Percentiles rank a stretch among this genome's conserved stretches.
Evolutionary conservation across 1,140 invertebrate species (phyloP).

Genomic region (Brachionus paranguensis): DNA sequence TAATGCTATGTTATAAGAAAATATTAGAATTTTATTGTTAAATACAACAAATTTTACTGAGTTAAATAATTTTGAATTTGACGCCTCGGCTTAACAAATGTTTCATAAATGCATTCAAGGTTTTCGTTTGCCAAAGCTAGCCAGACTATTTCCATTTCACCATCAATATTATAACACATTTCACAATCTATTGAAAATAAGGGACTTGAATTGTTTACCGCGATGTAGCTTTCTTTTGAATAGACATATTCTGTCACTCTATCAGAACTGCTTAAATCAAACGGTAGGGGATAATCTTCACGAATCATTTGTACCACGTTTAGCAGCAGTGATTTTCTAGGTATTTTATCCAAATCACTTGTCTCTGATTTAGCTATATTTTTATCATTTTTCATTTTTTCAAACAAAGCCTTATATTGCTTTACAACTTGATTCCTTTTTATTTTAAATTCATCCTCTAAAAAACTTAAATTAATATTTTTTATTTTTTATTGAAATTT

Average conservation of each 20-base stretch:
- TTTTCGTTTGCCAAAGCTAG: constrained; percentile 30
- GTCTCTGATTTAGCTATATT: background rate
- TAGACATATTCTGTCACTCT: constrained; percentile 3
- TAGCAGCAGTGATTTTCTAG: background rate
- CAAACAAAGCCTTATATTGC: background rate
- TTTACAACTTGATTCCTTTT: constrained; percentile 24
- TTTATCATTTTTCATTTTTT: constrained; percentile 25
- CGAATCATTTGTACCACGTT: constrained; percentile 34
- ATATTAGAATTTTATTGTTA: background rate
- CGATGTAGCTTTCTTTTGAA: background rate
- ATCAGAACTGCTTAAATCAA: constrained; percentile 4
- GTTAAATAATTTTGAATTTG: constrained; percentile 35
- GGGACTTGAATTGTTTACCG: constrained; percentile 16
- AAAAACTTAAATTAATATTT: background rate
- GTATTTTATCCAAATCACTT: constrained; percentile 35
- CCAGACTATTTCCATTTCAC: constrained; percentile 32
- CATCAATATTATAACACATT: constrained; percentile 39
- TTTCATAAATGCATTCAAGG: constrained; percentile 31
- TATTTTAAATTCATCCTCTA: background rate
- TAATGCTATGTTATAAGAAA: background rate
- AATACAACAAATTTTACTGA: background rate
- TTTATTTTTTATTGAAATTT: background rate
- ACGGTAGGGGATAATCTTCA: constrained; percentile 36
- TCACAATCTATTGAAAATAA: constrained; percentile 39
- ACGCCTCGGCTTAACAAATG: constrained; percentile 11